Conservation (phyloP, 1,140 invertebrate species). For the Pogonognathellus flavescens region DNA sequence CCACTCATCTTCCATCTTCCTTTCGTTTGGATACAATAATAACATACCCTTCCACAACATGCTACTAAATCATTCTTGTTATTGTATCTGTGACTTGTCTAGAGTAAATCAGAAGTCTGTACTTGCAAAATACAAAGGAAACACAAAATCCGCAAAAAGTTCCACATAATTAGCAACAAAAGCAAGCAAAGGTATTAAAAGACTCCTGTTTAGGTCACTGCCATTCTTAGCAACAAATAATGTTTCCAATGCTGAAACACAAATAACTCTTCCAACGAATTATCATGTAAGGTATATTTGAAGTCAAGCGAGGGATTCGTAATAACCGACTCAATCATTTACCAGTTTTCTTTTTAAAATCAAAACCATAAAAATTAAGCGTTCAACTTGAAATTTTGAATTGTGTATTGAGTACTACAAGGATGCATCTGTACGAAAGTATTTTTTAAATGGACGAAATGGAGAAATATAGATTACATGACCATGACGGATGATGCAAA, state of each 20-base stretch:
- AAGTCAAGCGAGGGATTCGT: no score
- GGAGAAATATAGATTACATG: neutral
- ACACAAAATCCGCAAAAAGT: neutral
- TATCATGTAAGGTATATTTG: no score
- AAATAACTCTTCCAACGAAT: no score
- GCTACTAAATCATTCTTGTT: neutral
- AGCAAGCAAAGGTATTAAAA: neutral
- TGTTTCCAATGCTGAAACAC: no score
- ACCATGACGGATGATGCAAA: neutral
- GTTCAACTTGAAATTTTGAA: neutral
- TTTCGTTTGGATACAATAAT: neutral
- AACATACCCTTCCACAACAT: neutral
- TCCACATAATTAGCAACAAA: neutral
- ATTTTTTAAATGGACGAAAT: neutral
- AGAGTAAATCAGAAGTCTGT: neutral
- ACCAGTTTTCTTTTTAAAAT: neutral
- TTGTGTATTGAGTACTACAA: neutral
- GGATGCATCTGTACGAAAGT: neutral
- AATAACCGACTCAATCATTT: no score
- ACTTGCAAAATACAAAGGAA: neutral
- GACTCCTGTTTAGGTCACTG: no score
- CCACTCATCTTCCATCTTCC: neutral
- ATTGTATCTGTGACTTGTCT: neutral
- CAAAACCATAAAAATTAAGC: no score
- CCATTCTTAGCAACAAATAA: no score